Percentiles rank a stretch among this genome's conserved stretches.
Conservation (phyloP, 2,888 invertebrate species). For the Clitarchus hookeri region DNA sequence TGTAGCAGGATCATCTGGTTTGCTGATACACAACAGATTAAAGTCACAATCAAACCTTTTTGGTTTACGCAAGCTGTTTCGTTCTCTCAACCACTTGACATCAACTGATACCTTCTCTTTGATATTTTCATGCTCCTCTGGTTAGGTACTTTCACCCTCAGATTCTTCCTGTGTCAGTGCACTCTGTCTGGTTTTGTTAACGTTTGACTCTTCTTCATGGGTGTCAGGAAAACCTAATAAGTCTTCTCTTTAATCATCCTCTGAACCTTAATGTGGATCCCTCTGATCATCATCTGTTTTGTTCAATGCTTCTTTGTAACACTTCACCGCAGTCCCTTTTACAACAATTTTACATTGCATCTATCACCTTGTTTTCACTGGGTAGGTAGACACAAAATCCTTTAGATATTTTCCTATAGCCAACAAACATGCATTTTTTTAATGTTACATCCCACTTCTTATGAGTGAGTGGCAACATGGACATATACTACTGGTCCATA, state of each 20-base stretch:
- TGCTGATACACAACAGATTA: not conserved
- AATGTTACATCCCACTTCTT: not conserved
- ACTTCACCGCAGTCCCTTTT: not conserved
- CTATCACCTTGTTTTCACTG: not conserved
- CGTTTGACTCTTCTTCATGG: too few species aligned
- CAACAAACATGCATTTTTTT: not conserved
- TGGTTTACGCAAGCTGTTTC: not conserved
- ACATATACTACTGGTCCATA: not conserved
- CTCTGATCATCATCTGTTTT: not conserved
- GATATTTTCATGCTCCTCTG: not conserved
- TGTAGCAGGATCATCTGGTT: not conserved
- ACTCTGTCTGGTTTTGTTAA: too few species aligned
- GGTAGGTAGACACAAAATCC: not conserved
- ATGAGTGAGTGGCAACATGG: not conserved
- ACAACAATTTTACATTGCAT: not conserved
- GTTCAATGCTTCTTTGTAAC: too few species aligned
- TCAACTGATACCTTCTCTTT: not conserved
- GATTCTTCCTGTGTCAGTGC: too few species aligned
- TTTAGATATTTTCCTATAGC: not conserved
- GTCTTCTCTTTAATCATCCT: too few species aligned
- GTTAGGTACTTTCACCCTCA: too few species aligned
- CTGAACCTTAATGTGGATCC: not conserved
- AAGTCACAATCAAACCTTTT: not conserved
- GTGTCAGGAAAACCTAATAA: too few species aligned
- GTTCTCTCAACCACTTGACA: not conserved